phyloP scores from a whole-genome alignment of 2,797 vertebrate genomes.

The Avahi laniger region DNA sequence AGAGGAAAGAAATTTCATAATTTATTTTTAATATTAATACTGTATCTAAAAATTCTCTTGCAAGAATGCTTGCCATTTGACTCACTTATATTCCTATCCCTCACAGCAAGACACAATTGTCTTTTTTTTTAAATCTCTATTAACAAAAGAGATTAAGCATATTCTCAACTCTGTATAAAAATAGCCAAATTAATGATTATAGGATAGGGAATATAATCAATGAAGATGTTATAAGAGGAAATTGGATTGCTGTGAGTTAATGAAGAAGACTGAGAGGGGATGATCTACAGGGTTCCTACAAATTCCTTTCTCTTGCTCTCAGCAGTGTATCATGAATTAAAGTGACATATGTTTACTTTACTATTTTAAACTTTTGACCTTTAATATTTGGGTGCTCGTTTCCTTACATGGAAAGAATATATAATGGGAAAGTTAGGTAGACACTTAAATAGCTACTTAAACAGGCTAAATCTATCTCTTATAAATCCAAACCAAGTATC shows the following conservation, averaged over 20 bases:
- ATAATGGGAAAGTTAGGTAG: neutral
- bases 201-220: neutral
- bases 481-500: neutral
- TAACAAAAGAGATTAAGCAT: neutral
- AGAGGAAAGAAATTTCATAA: neutral
- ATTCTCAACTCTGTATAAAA: neutral
- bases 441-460: neutral
- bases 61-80: neutral
- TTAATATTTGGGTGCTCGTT: neutral
- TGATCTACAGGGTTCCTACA: neutral
- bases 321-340: neutral
- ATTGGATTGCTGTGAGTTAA: neutral
- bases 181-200: neutral
- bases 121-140: neutral
- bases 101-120: neutral
- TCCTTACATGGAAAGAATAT: neutral
- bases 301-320: neutral
- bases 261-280: neutral
- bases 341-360: conserved; percentile 27
- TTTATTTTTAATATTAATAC: neutral
- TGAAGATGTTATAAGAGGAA: neutral
- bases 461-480: neutral
- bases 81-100: neutral
- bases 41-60: neutral
- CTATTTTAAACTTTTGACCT: conserved; percentile 47